Evolutionary conservation across 2,888 invertebrate species (phyloP).

Genomic region (Ischnus inquisitorius): DNA sequence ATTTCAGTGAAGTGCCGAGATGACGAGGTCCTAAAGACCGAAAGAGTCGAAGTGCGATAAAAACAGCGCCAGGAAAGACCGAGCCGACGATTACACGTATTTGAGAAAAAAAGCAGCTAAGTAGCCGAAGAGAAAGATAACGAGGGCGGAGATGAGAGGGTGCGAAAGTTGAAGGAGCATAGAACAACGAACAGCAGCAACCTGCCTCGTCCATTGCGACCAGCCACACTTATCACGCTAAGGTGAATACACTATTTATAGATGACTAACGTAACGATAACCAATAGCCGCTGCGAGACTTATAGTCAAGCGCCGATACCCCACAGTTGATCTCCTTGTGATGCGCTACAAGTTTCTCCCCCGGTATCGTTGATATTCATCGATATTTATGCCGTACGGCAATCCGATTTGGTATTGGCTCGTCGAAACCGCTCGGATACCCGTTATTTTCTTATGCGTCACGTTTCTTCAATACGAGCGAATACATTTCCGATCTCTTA

Average conservation of each 20-base stretch:
- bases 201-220: conserved; percentile 83
- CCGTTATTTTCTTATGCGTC: conserved; percentile 47
- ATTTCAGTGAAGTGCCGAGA: conserved; percentile 44
- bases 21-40: conserved; percentile 47
- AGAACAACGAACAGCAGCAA: conserved; percentile 81
- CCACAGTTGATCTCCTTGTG: too few species aligned
- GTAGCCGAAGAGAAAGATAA: conserved; percentile 42
- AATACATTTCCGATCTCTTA: conserved; percentile 37
- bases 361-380: conserved; percentile 11
- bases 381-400: conserved; percentile 46
- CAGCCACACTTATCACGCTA: conserved; percentile 83
- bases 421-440: conserved; percentile 27
- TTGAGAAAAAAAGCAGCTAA: background rate
- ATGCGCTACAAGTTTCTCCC: background rate
- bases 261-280: background rate
- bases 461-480: conserved; percentile 19
- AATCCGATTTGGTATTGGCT: conserved; percentile 48
- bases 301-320: background rate
- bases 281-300: background rate
- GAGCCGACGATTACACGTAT: background rate
- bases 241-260: conserved; percentile 74
- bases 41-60: background rate
- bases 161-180: conserved; percentile 78
- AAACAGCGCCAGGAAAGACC: background rate
- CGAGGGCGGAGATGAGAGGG: conserved; percentile 75